These are phyloP conservation scores for Cryptocheilus praepositus DNA, from an alignment of 2,888 invertebrate species.

Conservation along the genomic window DNA sequence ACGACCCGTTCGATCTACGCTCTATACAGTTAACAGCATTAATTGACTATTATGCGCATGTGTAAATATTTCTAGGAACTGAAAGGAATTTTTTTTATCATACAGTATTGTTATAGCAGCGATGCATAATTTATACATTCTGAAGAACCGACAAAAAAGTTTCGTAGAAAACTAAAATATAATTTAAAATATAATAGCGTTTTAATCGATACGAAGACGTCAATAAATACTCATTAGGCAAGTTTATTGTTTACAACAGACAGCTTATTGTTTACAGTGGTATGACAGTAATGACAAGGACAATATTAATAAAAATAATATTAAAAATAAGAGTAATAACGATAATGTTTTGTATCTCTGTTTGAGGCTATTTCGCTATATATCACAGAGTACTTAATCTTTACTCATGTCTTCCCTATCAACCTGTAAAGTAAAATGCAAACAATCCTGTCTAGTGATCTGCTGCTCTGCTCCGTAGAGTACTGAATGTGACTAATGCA, in stretches of 20 bases:
- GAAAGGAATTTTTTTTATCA: too few species aligned
- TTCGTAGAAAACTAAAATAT: too few species aligned
- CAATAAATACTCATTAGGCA: conserved; percentile 60
- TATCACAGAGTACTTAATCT: conserved; percentile 71
- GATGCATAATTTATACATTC: neutral
- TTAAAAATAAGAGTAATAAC: conserved; percentile 61
- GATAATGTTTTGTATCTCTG: conserved; percentile 66
- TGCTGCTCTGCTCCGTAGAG: conserved; percentile 50
- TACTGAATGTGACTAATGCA: conserved; percentile 63
- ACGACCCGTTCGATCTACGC: too few species aligned
- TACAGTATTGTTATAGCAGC: too few species aligned
- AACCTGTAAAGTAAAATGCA: conserved; percentile 39
- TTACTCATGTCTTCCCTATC: conserved; percentile 41
- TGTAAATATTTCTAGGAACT: conserved; percentile 1
- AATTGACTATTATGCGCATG: neutral
- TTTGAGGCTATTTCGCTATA: conserved; percentile 64
- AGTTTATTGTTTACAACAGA: conserved; percentile 65
- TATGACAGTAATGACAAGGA: conserved; percentile 53
- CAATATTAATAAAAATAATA: conserved; percentile 43
- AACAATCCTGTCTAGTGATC: conserved; percentile 38
- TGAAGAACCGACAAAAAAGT: neutral
- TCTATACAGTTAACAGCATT: too few species aligned
- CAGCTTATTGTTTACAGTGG: conserved; percentile 58
- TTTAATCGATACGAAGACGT: too few species aligned
- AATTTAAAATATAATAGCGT: too few species aligned